These are phyloP conservation scores for Allacma fusca DNA, from an alignment of 2,888 invertebrate genomes.

Conservation along the genomic window DNA sequence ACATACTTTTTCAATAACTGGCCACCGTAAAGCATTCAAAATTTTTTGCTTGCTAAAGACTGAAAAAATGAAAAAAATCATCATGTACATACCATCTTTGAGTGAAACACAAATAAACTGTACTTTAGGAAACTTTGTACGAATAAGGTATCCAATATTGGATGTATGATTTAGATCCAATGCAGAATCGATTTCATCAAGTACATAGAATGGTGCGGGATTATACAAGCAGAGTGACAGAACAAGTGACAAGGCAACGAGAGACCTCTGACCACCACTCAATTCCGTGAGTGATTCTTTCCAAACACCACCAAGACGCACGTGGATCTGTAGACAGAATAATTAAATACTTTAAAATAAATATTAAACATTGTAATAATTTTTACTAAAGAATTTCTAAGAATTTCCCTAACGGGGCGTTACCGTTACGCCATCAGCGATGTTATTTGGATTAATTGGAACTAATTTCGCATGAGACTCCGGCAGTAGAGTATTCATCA, in stretches of 20 bases:
- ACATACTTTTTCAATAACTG: not conserved
- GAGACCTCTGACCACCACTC: constrained; percentile 94
- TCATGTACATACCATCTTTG: constrained; percentile 72
- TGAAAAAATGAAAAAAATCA: too few relatives aligned
- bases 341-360: constrained; percentile 5
- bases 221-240: constrained; percentile 95
- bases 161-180: constrained; percentile 97
- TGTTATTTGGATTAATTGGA: constrained; percentile 72
- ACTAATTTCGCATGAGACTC: constrained; percentile 86
- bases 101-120: constrained; percentile 97
- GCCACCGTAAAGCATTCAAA: too few relatives aligned
- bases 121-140: constrained; percentile 85
- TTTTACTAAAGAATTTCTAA: too few relatives aligned
- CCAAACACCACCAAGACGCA: constrained; percentile 92
- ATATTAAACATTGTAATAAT: too few relatives aligned
- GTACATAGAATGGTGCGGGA: constrained; percentile 98
- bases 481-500: constrained; percentile 89
- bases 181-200: constrained; percentile 99
- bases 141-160: constrained; percentile 96
- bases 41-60: too few relatives aligned
- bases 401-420: too few relatives aligned
- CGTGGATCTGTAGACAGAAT: constrained; percentile 70
- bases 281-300: constrained; percentile 95
- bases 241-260: constrained; percentile 95
- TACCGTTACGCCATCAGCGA: constrained; percentile 83